Evolutionary conservation across 2,113 vertebrate genomes (phyloP).

Genomic region (Edolisoma coerulescens): DNA sequence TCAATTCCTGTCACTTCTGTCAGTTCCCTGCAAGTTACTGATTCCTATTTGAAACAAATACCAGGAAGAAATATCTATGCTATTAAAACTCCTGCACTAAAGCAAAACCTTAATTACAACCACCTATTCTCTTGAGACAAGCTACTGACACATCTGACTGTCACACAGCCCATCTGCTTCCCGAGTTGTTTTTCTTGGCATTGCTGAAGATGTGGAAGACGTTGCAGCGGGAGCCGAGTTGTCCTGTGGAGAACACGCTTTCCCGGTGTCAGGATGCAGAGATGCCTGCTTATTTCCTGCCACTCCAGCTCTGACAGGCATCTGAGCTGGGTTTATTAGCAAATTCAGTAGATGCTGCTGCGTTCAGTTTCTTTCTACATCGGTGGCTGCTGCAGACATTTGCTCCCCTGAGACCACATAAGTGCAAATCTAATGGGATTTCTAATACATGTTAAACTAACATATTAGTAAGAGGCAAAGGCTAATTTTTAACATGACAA

Average conservation of each 20-base stretch:
- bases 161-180: background rate
- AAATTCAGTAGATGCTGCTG: background rate
- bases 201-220: background rate
- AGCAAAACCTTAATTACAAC: constrained; percentile 19
- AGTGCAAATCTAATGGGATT: background rate
- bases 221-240: background rate
- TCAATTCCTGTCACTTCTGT: background rate
- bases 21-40: background rate
- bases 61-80: background rate
- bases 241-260: background rate
- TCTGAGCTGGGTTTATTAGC: background rate
- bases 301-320: background rate
- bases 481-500: background rate
- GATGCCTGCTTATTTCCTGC: background rate
- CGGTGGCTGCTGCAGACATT: background rate
- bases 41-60: constrained; percentile 22
- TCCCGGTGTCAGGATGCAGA: background rate
- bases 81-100: background rate
- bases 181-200: background rate
- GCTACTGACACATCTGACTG: background rate
- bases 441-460: background rate
- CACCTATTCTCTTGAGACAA: background rate
- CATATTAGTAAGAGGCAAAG: background rate
- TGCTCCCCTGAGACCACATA: background rate
- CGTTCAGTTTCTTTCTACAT: background rate